These are phyloP conservation scores for Emydura subglobosa DNA, from an alignment of 2,113 vertebrate species.

Conservation along the genomic window DNA sequence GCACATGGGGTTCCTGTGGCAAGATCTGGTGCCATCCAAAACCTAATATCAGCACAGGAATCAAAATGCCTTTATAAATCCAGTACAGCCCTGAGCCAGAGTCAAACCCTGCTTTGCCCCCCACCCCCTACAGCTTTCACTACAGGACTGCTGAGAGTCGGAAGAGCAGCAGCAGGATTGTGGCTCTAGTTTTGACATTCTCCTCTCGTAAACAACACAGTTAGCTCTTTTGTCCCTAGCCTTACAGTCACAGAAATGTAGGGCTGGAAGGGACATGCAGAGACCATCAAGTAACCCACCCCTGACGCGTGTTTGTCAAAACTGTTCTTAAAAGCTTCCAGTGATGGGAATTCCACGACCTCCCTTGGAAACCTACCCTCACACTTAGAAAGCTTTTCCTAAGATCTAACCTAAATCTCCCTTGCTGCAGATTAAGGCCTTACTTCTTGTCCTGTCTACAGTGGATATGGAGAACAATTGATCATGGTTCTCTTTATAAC, in stretches of 20 bases:
- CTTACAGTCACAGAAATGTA: neutral
- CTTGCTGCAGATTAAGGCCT: neutral
- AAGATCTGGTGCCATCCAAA: conserved; percentile 9
- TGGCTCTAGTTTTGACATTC: neutral
- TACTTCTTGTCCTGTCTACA: neutral
- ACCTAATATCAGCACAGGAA: neutral
- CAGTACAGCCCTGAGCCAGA: neutral
- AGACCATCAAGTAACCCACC: neutral
- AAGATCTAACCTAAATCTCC: neutral
- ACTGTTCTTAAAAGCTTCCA: neutral
- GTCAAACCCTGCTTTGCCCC: accelerated
- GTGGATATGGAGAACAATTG: neutral
- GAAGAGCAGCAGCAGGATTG: neutral
- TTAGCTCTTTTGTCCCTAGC: neutral
- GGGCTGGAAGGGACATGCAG: neutral
- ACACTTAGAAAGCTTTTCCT: neutral
- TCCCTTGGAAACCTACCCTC: neutral
- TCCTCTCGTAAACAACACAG: neutral
- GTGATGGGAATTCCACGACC: neutral
- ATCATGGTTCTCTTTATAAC: neutral
- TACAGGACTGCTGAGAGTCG: neutral
- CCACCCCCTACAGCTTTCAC: neutral
- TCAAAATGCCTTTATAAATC: neutral
- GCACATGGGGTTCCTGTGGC: neutral
- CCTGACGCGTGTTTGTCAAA: neutral